A percentile compares a stretch with the other conserved stretches of the same genome.
phyloP scores from a whole-genome alignment of 2,797 vertebrate species.

The Melanotaenia maccullochi region DNA sequence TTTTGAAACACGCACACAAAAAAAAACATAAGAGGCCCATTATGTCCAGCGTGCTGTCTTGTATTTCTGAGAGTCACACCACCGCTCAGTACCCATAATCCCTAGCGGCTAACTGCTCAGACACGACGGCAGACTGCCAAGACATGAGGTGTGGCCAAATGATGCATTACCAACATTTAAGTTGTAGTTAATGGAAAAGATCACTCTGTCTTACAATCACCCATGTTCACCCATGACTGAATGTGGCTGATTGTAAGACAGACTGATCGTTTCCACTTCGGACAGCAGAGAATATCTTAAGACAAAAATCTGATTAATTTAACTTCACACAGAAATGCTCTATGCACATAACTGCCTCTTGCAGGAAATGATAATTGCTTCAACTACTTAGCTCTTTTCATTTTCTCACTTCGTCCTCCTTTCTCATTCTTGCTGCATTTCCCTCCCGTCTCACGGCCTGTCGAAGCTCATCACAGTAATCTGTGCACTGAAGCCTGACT shows the following conservation, averaged over 20 bases:
- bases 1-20: not conserved
- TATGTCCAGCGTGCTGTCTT: slow-evolving; percentile 49
- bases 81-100: slow-evolving; percentile 65
- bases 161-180: slow-evolving; percentile 27
- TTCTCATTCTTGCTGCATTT: slow-evolving; percentile 44
- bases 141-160: slow-evolving; percentile 52
- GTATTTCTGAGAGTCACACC: slow-evolving; percentile 57
- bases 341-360: slow-evolving; percentile 17
- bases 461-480: slow-evolving; percentile 72
- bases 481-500: slow-evolving; percentile 68
- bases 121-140: slow-evolving; percentile 53
- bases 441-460: slow-evolving; percentile 69
- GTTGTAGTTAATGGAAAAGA: slow-evolving; percentile 32
- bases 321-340: slow-evolving; percentile 21
- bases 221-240: not conserved
- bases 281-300: slow-evolving; percentile 5
- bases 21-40: slow-evolving; percentile 36
- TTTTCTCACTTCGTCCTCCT: slow-evolving; percentile 46
- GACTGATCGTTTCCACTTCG: not conserved
- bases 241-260: not conserved
- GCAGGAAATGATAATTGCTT: slow-evolving; percentile 64
- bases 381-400: slow-evolving; percentile 55
- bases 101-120: slow-evolving; percentile 52
- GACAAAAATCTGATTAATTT: slow-evolving; percentile 15
- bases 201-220: slow-evolving; percentile 6